Evolutionary conservation across 2,797 vertebrate species (phyloP), one percentile per base, ranked within the genome.

Genomic region (Pseudomugil gertrudae): DNA sequence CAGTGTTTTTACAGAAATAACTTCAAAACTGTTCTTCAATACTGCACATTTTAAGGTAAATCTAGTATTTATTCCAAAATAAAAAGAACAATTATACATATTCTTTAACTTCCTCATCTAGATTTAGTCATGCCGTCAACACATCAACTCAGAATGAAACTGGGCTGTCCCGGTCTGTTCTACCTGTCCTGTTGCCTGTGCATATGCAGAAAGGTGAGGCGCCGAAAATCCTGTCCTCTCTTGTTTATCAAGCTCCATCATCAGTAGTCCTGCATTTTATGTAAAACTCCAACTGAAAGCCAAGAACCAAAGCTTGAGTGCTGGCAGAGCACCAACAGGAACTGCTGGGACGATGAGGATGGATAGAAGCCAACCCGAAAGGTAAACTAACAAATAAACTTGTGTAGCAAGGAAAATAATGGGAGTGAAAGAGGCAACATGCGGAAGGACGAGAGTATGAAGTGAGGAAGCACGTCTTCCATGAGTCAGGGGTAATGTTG

Each of bases 311-410:
- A 74, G 35, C 33, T 19, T 52, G 40, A 55, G 54, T 36, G 19
- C 68, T 87, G 84, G 85, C 83, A 71, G 33, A 52, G 53, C 24
- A 67, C 80, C 84, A 89, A 69, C 57, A 66, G 68, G 56, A 86
- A 84, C 72, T 69, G 67, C 58, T 29, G 50, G 51, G 53, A 66
- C 4, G 68, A 67, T 2, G 30, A 27, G 48, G 57, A 57, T 26
- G 63, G 54, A 62, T 3, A 53, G 75, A 47, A 45, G 68, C 69
- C 76, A 61, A 40, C n/a, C 48, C 38, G 2, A 63, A 65, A 76
- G 61, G 74, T 74, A 67, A 52, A 70, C 61, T 38, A 78, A 76
- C 53, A 63, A 78, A 79, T 80, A 60, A 88, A 63, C 66, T 80
- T 69, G 63, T 52, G 50, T 19, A 50, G 13, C 1, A 15, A 63